Evolutionary conservation across 2,888 invertebrate genomes (phyloP).

Genomic region (Xestobium rufovillosum): DNA sequence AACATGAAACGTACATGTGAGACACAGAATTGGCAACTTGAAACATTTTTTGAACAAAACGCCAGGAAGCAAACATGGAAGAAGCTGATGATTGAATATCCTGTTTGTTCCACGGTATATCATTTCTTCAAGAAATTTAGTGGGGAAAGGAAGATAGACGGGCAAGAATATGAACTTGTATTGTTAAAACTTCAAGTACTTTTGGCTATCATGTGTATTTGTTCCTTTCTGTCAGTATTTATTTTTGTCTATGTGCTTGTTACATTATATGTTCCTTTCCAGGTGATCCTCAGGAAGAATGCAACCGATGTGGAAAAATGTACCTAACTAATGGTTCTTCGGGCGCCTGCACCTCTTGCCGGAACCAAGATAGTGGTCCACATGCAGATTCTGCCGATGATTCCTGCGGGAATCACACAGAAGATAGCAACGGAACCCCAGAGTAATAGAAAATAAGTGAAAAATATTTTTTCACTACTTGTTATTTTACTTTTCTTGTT

Average conservation of each 20-base stretch:
- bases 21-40: too few species aligned
- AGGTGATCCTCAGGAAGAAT: slow-evolving; percentile 56
- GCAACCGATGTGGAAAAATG: slow-evolving; percentile 51
- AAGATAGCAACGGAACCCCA: slow-evolving; percentile 33
- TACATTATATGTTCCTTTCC: too few species aligned
- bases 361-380: slow-evolving; percentile 22
- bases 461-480: too few species aligned
- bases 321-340: slow-evolving; percentile 36
- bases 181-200: neutral
- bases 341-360: slow-evolving; percentile 31
- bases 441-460: slow-evolving; percentile 21
- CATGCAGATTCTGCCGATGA: slow-evolving; percentile 33
- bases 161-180: slow-evolving; percentile 2
- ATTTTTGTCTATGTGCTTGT: too few species aligned
- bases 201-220: too few species aligned
- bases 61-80: too few species aligned
- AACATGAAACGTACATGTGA: too few species aligned
- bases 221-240: too few species aligned
- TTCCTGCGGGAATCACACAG: slow-evolving; percentile 36
- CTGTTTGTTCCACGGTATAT: too few species aligned
- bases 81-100: too few species aligned
- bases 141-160: neutral
- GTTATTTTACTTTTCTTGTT: slow-evolving; percentile 2
- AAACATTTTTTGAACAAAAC: too few species aligned
- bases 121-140: slow-evolving; percentile 8